phyloP scores from a whole-genome alignment of 2,888 invertebrate genomes.

The Ptilodon capucinus region DNA sequence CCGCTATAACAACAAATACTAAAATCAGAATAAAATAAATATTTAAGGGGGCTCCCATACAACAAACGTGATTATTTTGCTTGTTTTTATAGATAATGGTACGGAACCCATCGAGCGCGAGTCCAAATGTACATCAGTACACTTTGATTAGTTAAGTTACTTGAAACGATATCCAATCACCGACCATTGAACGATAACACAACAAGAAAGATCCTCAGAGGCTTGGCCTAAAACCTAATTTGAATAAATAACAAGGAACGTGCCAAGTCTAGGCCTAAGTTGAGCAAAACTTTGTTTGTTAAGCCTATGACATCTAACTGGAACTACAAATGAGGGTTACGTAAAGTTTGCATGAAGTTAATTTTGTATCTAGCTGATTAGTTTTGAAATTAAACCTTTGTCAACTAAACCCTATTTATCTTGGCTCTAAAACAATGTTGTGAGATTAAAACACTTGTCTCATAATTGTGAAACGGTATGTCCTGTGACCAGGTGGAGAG shows the following conservation, averaged over 20 bases:
- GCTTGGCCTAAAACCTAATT: constrained; percentile 20
- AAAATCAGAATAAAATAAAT: no score
- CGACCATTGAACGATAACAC: constrained; percentile 5
- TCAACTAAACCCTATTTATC: constrained; percentile 11
- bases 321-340: constrained; percentile 30
- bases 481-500: no score
- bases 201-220: neutral
- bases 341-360: constrained; percentile 28
- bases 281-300: constrained; percentile 20
- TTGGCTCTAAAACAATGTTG: constrained; percentile 14
- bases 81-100: no score
- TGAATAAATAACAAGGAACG: constrained; percentile 27
- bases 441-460: no score
- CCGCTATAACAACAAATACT: no score
- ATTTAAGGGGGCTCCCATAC: no score
- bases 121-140: no score
- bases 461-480: no score
- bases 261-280: constrained; percentile 18
- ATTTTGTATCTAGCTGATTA: constrained; percentile 29
- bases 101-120: no score
- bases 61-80: no score
- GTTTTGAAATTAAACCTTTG: constrained; percentile 30
- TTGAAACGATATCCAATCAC: constrained; percentile 12
- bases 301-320: constrained; percentile 34
- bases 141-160: no score